Percentiles rank a stretch among this genome's conserved stretches.
These are phyloP conservation scores for Caenorhabditis tropicalis DNA, from an alignment of 1,140 invertebrate genomes.

Conservation along the genomic window DNA sequence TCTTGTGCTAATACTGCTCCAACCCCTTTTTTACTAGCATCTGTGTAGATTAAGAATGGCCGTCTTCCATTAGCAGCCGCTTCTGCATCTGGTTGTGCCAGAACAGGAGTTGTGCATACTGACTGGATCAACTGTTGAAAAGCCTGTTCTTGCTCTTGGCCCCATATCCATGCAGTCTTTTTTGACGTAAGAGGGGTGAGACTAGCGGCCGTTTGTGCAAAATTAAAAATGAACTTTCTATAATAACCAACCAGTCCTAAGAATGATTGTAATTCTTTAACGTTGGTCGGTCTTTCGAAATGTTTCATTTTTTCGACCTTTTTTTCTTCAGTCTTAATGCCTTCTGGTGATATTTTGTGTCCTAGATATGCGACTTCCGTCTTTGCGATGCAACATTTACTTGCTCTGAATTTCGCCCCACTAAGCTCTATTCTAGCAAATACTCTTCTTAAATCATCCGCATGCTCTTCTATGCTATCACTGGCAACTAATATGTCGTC, in stretches of 20 bases:
- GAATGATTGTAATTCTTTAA: constrained; percentile 14
- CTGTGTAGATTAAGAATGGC: constrained; percentile 57
- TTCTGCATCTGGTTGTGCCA: constrained; percentile 50
- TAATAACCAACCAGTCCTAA: constrained; percentile 39
- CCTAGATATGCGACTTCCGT: constrained; percentile 25
- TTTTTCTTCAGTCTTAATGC: neutral
- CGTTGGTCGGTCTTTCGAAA: neutral
- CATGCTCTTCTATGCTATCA: constrained; percentile 23
- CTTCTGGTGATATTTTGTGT: neutral
- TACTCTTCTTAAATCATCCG: neutral
- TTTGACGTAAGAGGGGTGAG: constrained; percentile 53
- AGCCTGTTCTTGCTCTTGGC: constrained; percentile 23
- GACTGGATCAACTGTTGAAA: constrained; percentile 52
- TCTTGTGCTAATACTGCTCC: constrained; percentile 57
- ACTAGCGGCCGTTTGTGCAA: constrained; percentile 45
- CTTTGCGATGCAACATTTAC: constrained; percentile 27
- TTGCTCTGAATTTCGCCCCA: neutral
- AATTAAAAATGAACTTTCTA: constrained; percentile 45
- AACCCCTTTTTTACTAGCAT: constrained; percentile 54
- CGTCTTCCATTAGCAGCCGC: neutral
- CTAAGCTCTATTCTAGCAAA: neutral
- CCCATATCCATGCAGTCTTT: constrained; percentile 38
- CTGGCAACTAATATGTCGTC: constrained; percentile 42
- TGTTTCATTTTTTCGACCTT: constrained; percentile 14
- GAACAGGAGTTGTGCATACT: constrained; percentile 52